A percentile compares a stretch with the other conserved stretches of the same genome.
phyloP scores from a whole-genome alignment of 2,888 invertebrate species.

The Lepidocyrtoides sp. region DNA sequence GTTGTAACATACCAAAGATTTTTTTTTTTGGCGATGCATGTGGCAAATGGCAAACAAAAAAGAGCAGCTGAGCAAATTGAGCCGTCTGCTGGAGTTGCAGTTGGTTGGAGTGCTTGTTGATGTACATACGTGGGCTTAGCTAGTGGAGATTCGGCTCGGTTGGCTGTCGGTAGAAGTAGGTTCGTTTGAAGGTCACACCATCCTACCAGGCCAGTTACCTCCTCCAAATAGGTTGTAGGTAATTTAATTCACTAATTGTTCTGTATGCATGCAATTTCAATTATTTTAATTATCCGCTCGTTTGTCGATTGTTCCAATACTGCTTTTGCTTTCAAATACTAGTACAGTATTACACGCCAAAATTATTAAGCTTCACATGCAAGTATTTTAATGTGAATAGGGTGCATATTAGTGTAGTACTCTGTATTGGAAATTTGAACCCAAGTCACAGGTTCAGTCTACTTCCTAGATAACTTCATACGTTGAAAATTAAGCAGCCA shows the following conservation, averaged over 20 bases:
- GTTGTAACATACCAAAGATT: no score
- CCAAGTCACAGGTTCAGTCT: no score
- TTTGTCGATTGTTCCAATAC: not conserved
- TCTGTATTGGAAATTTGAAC: no score
- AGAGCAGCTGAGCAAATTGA: slow-evolving; percentile 1
- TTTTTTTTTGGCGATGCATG: no score
- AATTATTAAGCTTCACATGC: not conserved
- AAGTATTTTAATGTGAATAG: not conserved
- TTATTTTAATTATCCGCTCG: not conserved
- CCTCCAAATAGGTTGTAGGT: not conserved
- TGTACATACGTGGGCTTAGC: not conserved
- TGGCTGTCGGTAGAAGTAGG: not conserved
- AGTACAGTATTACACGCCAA: no score
- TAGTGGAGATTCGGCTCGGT: not conserved
- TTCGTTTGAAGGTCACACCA: slow-evolving; percentile 3
- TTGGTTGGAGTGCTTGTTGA: not conserved
- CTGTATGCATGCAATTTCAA: not conserved
- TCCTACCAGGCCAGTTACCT: not conserved
- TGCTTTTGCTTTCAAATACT: no score
- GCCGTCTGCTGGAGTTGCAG: no score
- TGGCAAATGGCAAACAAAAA: not conserved
- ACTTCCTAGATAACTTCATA: no score
- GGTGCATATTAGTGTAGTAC: no score
- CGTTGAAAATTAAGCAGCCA: no score
- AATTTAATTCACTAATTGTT: not conserved